Evolutionary conservation across 2,888 invertebrate genomes (phyloP).

Genomic region (Archaeoteleia sp.): DNA sequence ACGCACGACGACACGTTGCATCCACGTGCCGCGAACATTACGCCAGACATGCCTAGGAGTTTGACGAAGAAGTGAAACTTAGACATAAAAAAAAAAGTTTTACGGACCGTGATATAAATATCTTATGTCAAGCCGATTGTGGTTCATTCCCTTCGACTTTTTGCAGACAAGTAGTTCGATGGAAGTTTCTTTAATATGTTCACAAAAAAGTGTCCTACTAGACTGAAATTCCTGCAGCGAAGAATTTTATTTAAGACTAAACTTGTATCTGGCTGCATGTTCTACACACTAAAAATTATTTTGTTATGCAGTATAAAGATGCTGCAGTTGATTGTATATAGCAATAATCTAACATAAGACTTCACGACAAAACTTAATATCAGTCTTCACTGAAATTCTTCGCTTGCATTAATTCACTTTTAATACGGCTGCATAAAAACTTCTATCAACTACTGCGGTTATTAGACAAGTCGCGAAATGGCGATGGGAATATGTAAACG

Average conservation of each 20-base stretch:
- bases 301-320: too few species aligned
- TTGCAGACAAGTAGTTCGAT: background rate
- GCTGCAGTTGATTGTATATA: too few species aligned
- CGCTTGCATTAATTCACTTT: too few species aligned
- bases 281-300: too few species aligned
- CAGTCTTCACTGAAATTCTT: too few species aligned
- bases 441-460: slow-evolving; percentile 1
- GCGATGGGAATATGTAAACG: background rate
- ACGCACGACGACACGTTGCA: slow-evolving; percentile 28
- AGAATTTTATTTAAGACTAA: too few species aligned
- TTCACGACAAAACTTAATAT: too few species aligned
- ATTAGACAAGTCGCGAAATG: background rate
- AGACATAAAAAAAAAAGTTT: background rate
- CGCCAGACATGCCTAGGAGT: slow-evolving; percentile 42
- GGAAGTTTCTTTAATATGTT: background rate
- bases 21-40: slow-evolving; percentile 2
- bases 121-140: background rate
- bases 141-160: slow-evolving; percentile 3
- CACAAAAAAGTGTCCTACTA: background rate
- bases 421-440: too few species aligned
- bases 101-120: background rate
- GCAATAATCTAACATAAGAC: too few species aligned
- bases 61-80: slow-evolving; percentile 37
- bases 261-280: too few species aligned
- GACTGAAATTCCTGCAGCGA: slow-evolving; percentile 15